These are phyloP conservation scores for Eulemur rufifrons DNA, from an alignment of 2,113 vertebrate genomes.

Conservation along the genomic window DNA sequence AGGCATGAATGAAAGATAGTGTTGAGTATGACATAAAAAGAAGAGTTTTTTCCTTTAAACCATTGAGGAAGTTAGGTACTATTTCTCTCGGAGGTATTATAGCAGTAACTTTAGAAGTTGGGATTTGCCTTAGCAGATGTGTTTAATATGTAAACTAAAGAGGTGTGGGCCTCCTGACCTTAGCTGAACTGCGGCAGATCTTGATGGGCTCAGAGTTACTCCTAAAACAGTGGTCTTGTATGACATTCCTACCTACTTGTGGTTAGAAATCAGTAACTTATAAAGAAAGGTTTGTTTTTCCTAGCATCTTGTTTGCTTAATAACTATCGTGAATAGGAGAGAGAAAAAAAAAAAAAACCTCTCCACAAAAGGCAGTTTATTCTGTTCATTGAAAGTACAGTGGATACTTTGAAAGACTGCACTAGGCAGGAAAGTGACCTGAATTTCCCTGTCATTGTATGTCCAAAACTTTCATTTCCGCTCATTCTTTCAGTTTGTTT, in stretches of 20 bases:
- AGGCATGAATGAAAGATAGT: neutral
- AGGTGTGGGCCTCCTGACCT: neutral
- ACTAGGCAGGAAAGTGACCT: neutral
- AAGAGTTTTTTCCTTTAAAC: constrained; percentile 22
- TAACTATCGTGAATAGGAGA: neutral
- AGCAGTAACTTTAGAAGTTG: neutral
- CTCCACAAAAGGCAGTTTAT: neutral
- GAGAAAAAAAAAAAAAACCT: neutral
- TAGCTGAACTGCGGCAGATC: neutral
- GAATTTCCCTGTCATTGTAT: accelerated
- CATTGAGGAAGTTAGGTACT: neutral
- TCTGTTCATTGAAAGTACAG: neutral
- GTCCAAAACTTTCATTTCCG: neutral
- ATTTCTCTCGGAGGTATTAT: neutral
- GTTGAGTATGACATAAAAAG: neutral
- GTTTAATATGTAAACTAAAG: neutral
- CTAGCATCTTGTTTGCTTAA: neutral
- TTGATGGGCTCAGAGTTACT: neutral
- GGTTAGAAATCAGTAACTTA: neutral
- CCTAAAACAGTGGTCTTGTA: neutral
- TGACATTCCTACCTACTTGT: neutral
- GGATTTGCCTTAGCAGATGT: neutral
- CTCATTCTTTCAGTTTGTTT: neutral
- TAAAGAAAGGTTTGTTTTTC: constrained; percentile 38
- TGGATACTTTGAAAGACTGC: neutral